Evolutionary conservation across 2,113 vertebrate genomes (phyloP), one percentile per base, ranked within the genome.

Genomic region (Taxidea taxus): DNA sequence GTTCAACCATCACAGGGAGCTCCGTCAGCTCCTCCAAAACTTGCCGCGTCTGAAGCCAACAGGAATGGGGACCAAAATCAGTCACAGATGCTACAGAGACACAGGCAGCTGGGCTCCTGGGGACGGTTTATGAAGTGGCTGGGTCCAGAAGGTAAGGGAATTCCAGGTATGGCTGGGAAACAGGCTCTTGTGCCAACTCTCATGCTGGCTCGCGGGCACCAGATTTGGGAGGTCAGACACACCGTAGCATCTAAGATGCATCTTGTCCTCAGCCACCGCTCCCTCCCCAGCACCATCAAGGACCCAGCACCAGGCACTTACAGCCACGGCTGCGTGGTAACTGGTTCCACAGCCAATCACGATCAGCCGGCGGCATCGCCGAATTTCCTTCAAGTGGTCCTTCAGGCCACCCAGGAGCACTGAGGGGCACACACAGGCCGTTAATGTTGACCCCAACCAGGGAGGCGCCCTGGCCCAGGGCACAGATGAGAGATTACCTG

Each of bases 281-380:
- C 31, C 49, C 25, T 54, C 74, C 60, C 83, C 15, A 0, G 14
- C 39, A 2, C 86, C 4, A 7, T 3, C 4, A 8, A 34, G 25
- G 44, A 14, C 37, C 64, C 8, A 20, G 23, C 0, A 0, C 4
- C 2, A 6, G 4, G 0, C 29, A 99, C 99, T 97, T 97, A 99
- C 99, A 31, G 99, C 99, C 42, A 99, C 99, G 9, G 99, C 99
- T 2, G 99, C 99, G 0, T 99, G 99, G 96, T 99, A 99, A 96
- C 99, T 99, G 2, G 99, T 99, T 68, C 99, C 99, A 95, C 99
- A 99, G 97, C 99, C 99, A 92, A 99, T 99, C 97, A 99, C 90
- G 25, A 99, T 99, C 90, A 99, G 97, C 56, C 99, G 99, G 8
- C 99, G 98, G 98, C 99, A 99, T 12, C 99, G 99, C 96, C 99